Base-by-base conservation (phyloP, 2,113 vertebrate species). In the Albula glossodonta region DNA sequence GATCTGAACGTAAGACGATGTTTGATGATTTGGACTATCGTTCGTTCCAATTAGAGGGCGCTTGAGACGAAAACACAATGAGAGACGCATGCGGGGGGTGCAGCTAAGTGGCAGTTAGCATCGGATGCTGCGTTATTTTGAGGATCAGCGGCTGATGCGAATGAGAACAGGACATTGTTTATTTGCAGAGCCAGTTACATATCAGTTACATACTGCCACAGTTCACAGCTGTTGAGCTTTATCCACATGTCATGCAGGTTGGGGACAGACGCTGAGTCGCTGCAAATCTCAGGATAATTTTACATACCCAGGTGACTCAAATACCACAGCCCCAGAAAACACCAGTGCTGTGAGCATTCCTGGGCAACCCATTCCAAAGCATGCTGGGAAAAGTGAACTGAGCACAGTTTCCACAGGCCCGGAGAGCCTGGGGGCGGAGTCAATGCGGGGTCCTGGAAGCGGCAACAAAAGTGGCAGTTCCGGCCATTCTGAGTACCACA, bases 401-500 rank as follows among this genome's bases (percentile, higher is more conserved):
- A 74, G 70, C 70, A 74, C 8, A n/a, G n/a, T 4, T 77, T 83
- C 57, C 60, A 49, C 7, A 11, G 50, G 48, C 19, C 11, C 48
- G 63, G 49, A 74, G n/a, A 48, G 83, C 60, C 50, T 31, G 63
- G 7, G 51, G 19, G 15, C 22, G 51, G 31, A 52, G 51, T 79
- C 17, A 53, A n/a, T 25, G 41, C 51, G 9, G 52, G 31, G 25
- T 53, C 49, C 51, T 15, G 51, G 51, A 84, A 74, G n/a, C 22
- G 51, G 10, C 25, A 82, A 84, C 74, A 56, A 57, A 57, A 41
- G 74, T 25, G 51, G 1, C 17, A 50, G 74, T 84, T 84, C 83
- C 83, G 83, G 51, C 51, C 74, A 79, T 84, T 84, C 70, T 74
- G 49, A 8, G 2, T 15, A 22, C 77, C 31, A 41, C 8, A n/a